A percentile compares a stretch with the other conserved stretches of the same genome.
These are phyloP conservation scores for Stegodyphus dumicola DNA, from an alignment of 1,140 invertebrate genomes.

Conservation along the genomic window DNA sequence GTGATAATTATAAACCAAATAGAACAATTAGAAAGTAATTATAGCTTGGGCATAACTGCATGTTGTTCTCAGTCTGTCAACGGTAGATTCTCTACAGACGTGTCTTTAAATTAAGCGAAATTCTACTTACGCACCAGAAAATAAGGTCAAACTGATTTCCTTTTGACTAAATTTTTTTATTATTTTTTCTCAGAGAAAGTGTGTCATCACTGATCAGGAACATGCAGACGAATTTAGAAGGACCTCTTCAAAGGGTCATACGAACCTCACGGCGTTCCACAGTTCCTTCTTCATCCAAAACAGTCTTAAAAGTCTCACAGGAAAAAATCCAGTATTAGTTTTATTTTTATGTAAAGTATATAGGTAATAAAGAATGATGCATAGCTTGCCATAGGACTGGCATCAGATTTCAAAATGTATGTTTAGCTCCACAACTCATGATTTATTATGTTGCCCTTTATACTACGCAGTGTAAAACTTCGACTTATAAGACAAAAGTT, in stretches of 20 bases:
- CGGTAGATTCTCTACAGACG: too few species aligned
- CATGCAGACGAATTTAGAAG: conserved; percentile 18
- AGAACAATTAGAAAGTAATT: too few species aligned
- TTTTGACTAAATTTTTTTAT: conserved; percentile 12
- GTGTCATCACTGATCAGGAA: conserved; percentile 41
- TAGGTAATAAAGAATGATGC: not conserved
- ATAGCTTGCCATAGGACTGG: not conserved
- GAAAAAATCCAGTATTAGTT: conserved; percentile 1
- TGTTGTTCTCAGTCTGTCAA: too few species aligned
- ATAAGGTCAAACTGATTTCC: conserved; percentile 33
- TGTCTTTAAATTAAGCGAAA: conserved; percentile 14
- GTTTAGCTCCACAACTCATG: too few species aligned
- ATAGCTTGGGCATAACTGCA: too few species aligned
- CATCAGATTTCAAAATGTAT: not conserved
- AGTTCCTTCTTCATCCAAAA: not conserved
- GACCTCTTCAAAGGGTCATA: conserved; percentile 36
- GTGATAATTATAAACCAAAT: too few species aligned
- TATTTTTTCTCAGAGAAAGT: conserved; percentile 39
- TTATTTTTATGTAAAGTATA: not conserved
- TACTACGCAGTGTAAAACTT: too few species aligned
- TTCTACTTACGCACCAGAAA: conserved; percentile 1
- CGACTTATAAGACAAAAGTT: too few species aligned
- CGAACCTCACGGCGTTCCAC: conserved; percentile 22
- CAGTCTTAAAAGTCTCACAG: not conserved
- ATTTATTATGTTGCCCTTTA: too few species aligned